Percentiles rank a stretch among this genome's conserved stretches.
phyloP scores from a whole-genome alignment of 2,797 vertebrate genomes.

The Dicrostonyx torquatus region DNA sequence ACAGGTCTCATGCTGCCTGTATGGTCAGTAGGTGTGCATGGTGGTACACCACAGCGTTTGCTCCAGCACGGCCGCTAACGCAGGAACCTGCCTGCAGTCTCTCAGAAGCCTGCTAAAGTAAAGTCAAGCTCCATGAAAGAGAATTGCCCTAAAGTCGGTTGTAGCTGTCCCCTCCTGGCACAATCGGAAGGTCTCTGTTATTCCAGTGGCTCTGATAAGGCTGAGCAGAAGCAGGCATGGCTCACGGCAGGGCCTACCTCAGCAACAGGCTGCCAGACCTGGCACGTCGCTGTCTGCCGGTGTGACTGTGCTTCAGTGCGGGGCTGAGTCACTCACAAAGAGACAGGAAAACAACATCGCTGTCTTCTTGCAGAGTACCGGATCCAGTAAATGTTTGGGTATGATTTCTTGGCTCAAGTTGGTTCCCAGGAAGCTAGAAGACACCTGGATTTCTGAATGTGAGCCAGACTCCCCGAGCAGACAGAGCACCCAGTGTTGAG shows the following conservation, averaged over 20 bases:
- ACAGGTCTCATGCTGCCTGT: not conserved
- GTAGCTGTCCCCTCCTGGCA: not conserved
- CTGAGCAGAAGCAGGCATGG: not conserved
- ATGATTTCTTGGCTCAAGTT: not conserved
- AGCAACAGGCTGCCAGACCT: not conserved
- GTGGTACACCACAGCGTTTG: not conserved
- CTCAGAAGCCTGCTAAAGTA: not conserved
- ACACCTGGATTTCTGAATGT: not conserved
- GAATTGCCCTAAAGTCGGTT: not conserved
- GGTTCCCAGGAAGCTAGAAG: conserved; percentile 14
- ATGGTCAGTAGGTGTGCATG: not conserved
- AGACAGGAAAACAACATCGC: not conserved
- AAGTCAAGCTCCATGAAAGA: not conserved
- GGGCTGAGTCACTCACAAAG: not conserved
- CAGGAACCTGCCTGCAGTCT: not conserved
- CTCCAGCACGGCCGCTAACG: not conserved
- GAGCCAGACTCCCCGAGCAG: not conserved
- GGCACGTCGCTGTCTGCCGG: not conserved
- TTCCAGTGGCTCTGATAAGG: not conserved
- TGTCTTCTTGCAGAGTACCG: not conserved
- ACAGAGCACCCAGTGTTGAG: not conserved
- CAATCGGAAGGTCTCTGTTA: not conserved
- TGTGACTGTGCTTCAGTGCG: not conserved
- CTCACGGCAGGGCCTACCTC: not conserved
- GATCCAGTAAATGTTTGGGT: not conserved